A percentile compares a stretch with the other conserved stretches of the same genome.
These are phyloP conservation scores for Volucella zonaria DNA, from an alignment of 2,888 invertebrate species.

Conservation along the genomic window DNA sequence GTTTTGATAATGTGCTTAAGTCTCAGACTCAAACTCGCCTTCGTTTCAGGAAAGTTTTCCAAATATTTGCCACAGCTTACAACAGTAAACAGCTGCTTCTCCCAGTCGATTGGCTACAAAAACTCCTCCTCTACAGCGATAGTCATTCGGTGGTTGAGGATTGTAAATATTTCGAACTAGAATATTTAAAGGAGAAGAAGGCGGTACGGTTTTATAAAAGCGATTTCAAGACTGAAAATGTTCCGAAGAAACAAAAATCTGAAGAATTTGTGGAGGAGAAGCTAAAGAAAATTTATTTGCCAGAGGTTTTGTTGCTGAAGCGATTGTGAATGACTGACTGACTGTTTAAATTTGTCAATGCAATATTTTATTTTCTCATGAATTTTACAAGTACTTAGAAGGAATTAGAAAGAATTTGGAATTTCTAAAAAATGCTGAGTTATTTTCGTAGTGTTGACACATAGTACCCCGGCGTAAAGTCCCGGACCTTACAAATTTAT, in stretches of 20 bases:
- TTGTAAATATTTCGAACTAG: conserved; percentile 79
- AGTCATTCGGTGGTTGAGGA: conserved; percentile 74
- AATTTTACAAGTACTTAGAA: not conserved
- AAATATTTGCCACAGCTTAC: conserved; percentile 85
- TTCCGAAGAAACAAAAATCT: conserved; percentile 73
- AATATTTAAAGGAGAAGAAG: conserved; percentile 77
- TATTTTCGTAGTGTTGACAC: too few relatives aligned
- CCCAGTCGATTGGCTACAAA: conserved; percentile 83
- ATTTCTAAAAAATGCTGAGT: too few relatives aligned
- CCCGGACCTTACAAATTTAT: too few relatives aligned
- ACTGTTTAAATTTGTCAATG: conserved; percentile 7
- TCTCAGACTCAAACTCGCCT: not conserved
- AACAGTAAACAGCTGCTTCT: conserved; percentile 84
- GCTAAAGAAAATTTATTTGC: conserved; percentile 78
- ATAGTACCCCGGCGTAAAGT: too few relatives aligned
- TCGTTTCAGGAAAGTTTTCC: conserved; percentile 83
- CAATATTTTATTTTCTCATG: conserved; percentile 7
- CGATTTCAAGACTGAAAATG: conserved; percentile 79
- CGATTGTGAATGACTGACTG: conserved; percentile 69
- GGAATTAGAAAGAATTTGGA: not conserved
- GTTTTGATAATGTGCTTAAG: conserved; percentile 3
- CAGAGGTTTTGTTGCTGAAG: conserved; percentile 80
- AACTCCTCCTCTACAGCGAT: conserved; percentile 79
- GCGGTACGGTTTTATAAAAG: conserved; percentile 82
- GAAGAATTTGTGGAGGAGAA: conserved; percentile 80